Evolutionary conservation across 1,140 invertebrate genomes (phyloP).

Genomic region (Scaptomyza hsui): DNA sequence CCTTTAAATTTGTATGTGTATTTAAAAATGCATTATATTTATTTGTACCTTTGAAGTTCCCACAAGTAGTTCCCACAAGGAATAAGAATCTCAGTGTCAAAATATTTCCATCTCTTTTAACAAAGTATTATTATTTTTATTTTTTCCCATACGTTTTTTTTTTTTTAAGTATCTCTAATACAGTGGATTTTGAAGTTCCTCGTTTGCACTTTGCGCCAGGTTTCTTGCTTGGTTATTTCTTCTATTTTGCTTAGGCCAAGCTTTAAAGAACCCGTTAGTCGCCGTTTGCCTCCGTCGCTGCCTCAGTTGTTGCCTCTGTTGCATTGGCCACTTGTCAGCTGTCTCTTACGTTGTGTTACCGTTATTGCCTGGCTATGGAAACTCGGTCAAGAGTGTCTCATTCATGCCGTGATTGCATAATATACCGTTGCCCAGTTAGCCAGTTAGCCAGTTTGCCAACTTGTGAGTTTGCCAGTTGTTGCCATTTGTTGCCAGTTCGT

Average conservation of each 20-base stretch:
- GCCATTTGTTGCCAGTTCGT: constrained; percentile 5
- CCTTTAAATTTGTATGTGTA: too few relatives aligned
- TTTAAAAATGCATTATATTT: too few relatives aligned
- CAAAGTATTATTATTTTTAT: too few relatives aligned
- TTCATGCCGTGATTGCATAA: constrained; percentile 83
- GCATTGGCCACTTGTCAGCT: constrained; percentile 67
- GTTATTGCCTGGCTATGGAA: constrained; percentile 80
- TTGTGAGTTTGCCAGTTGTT: constrained; percentile 20
- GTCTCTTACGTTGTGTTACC: constrained; percentile 76
- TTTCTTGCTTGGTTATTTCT: constrained; percentile 14
- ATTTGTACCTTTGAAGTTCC: too few relatives aligned
- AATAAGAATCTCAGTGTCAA: too few relatives aligned
- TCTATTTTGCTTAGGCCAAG: constrained; percentile 35
- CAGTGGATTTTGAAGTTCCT: constrained; percentile 35
- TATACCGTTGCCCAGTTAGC: constrained; percentile 66
- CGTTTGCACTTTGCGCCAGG: constrained; percentile 7
- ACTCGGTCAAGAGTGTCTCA: constrained; percentile 83
- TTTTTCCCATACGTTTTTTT: neutral
- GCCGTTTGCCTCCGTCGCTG: constrained; percentile 36
- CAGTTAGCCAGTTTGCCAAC: constrained; percentile 15
- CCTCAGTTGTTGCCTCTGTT: constrained; percentile 11
- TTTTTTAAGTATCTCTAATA: constrained; percentile 16
- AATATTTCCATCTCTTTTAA: too few relatives aligned
- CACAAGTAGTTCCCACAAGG: too few relatives aligned
- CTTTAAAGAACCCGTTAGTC: constrained; percentile 74